These are phyloP conservation scores for Hypothenemus hampei DNA, from an alignment of 1,140 invertebrate species.

Conservation along the genomic window DNA sequence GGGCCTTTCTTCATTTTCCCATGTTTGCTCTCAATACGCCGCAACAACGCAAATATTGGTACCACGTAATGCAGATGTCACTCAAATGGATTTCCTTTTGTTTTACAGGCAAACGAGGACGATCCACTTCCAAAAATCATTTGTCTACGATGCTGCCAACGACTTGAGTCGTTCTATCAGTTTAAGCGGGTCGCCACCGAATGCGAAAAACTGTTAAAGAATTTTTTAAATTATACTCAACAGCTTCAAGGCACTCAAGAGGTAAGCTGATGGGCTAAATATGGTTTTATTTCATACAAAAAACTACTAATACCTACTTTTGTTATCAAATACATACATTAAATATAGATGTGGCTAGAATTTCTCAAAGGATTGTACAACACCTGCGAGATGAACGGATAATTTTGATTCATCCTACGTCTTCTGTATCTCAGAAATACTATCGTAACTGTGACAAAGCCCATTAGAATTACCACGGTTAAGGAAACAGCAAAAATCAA, in stretches of 20 bases:
- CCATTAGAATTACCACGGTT: neutral
- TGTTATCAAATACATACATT: neutral
- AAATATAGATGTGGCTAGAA: conserved; percentile 1
- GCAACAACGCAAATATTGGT: too few species aligned
- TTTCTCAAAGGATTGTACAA: conserved; percentile 27
- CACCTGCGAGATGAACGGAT: conserved; percentile 29
- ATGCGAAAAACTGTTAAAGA: conserved; percentile 53
- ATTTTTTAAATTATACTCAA: conserved; percentile 54
- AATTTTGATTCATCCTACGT: conserved; percentile 21
- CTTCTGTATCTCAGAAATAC: conserved; percentile 26
- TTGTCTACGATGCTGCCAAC: conserved; percentile 53
- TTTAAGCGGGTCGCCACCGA: conserved; percentile 55
- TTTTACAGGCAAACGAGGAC: conserved; percentile 52
- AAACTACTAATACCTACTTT: neutral
- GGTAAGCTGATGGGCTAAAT: conserved; percentile 42
- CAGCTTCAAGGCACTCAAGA: conserved; percentile 51
- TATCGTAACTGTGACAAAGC: conserved; percentile 10
- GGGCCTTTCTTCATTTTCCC: too few species aligned
- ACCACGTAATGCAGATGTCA: too few species aligned
- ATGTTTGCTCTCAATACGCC: too few species aligned
- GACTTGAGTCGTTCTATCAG: conserved; percentile 53
- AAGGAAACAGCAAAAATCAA: conserved; percentile 10
- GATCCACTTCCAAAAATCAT: conserved; percentile 55
- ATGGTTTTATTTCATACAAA: neutral
- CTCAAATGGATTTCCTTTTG: conserved; percentile 17